phyloP scores from a whole-genome alignment of 2,113 vertebrate species.

The Actenoides hombroni region DNA sequence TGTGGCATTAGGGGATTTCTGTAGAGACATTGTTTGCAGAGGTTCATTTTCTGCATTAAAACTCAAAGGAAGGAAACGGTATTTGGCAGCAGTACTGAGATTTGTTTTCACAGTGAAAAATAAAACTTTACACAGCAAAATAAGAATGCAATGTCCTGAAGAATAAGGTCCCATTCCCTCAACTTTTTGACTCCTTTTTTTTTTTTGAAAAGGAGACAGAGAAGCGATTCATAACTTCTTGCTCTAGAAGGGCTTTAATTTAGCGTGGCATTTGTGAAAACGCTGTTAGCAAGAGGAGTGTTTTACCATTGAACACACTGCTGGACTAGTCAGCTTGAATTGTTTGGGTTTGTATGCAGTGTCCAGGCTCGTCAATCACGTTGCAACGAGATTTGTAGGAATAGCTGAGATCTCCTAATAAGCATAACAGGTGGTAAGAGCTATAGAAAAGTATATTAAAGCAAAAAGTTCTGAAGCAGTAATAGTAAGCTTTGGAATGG shows the following conservation, averaged over 20 bases:
- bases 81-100: constrained; percentile 38
- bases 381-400: background rate
- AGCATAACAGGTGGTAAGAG: background rate
- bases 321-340: background rate
- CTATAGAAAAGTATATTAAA: background rate
- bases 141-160: background rate
- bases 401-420: background rate
- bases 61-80: constrained; percentile 45
- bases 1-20: constrained; percentile 53
- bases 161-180: background rate
- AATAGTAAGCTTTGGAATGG: background rate
- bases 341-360: background rate
- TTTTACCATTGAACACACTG: background rate
- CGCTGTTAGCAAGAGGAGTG: background rate
- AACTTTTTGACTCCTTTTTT: background rate
- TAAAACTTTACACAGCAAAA: background rate
- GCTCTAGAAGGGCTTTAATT: background rate
- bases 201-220: background rate
- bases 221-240: background rate
- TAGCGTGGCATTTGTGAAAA: background rate
- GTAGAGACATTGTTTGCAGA: constrained; percentile 57
- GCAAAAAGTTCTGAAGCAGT: background rate
- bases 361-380: background rate
- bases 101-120: constrained; percentile 31
- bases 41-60: constrained; percentile 52